phyloP scores from a whole-genome alignment of 1,140 invertebrate genomes.

The Drosophila sp. region DNA sequence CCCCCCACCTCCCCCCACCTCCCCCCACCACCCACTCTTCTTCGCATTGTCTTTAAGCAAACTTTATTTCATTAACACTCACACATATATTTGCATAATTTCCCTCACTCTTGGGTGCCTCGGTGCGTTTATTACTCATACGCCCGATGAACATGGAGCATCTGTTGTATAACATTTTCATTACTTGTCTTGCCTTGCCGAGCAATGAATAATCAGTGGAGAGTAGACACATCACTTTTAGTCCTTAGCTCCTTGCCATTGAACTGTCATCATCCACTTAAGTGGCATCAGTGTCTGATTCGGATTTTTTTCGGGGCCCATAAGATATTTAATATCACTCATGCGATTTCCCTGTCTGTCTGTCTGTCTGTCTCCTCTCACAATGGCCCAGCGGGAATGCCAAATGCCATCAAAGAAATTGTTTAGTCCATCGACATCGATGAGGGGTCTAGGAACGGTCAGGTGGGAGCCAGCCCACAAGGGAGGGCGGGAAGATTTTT shows the following conservation, averaged over 20 bases:
- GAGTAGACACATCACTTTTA: background rate
- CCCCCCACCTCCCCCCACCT: background rate
- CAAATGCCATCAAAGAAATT: conserved; percentile 48
- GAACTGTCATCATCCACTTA: conserved; percentile 6
- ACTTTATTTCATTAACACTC: conserved; percentile 78
- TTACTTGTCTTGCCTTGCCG: conserved; percentile 46
- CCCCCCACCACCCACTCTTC: background rate
- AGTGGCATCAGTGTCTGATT: conserved; percentile 12
- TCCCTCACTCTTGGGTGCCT: conserved; percentile 31
- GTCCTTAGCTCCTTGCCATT: background rate
- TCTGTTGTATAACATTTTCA: conserved; percentile 74
- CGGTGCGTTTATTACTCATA: conserved; percentile 75
- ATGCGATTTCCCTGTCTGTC: conserved; percentile 22
- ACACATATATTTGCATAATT: conserved; percentile 72
- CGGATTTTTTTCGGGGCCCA: background rate
- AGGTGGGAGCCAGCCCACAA: background rate
- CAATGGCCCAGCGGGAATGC: conserved; percentile 30
- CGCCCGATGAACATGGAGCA: conserved; percentile 63
- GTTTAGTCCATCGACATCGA: conserved; percentile 19
- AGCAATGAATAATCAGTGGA: conserved; percentile 72
- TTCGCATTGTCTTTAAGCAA: conserved; percentile 48
- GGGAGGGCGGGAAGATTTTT: background rate
- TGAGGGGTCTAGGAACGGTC: background rate
- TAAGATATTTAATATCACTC: conserved; percentile 23
- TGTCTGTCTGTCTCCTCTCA: conserved; percentile 1